Evolutionary conservation across 2,797 vertebrate species (phyloP), one percentile per base, ranked within the genome.

Genomic region (Florisuga fusca): DNA sequence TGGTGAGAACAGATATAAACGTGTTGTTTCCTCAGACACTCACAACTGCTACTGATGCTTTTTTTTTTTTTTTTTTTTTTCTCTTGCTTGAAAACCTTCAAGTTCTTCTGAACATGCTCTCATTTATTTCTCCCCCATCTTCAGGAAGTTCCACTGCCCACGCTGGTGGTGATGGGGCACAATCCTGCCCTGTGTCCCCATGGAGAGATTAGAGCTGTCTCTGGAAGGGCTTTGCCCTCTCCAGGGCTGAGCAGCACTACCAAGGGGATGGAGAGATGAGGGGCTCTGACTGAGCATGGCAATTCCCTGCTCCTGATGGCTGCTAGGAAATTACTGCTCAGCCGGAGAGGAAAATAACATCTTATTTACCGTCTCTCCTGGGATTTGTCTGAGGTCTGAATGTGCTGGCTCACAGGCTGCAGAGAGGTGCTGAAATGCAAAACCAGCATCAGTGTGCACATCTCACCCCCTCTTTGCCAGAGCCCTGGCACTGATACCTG

Each of bases 241-340:
- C 38, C 38, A 41, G 38, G 84, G 63, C 81, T 16, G 7, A 87
- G 81, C 27, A 1, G 41, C 71, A 16, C 58, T 2, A 4, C 89
- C 68, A 4, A 46, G 93, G 94, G 82, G 68, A 83, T 63, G 43
- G 67, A 50, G 72, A 43, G 25, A 83, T 63, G 43, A 71, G 54
- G 72, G 43, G 25, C 11, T 71, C 78, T 4, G 5, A 87, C 90
- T 66, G 78, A 53, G 41, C 3, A 22, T 68, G 31, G 67, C 81
- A 92, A 82, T 84, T 91, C 90, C 66, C 93, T 12, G 61, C 86
- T 77, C 57, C 1, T 75, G 87, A 73, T 69, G 91, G 95, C 89
- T 96, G 95, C 89, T 87, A 83, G 84, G 89, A 91, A 94, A 94
- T 93, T 82, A 85, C 94, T 6, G 27, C 90, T 94, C 84, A 92